phyloP scores from a whole-genome alignment of 2,888 invertebrate genomes.

The Taphrorychus bicolor region DNA sequence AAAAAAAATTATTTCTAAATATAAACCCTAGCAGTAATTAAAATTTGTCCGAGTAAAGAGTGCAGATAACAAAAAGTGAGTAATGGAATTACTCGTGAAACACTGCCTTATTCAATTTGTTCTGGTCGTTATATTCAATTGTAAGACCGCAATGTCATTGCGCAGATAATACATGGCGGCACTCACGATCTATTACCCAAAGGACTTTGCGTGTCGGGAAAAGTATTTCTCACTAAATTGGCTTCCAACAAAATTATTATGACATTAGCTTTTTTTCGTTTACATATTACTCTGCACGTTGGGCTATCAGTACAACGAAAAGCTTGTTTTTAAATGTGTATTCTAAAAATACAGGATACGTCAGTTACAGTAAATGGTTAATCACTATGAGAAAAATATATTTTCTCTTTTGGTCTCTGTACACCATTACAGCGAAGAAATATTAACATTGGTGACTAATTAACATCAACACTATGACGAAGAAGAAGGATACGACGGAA shows the following conservation, averaged over 20 bases:
- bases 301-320: too few relatives aligned
- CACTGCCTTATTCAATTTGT: too few relatives aligned
- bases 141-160: neutral
- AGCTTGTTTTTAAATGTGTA: too few relatives aligned
- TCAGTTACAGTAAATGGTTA: too few relatives aligned
- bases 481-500: neutral
- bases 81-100: neutral
- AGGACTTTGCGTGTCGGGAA: constrained; percentile 17
- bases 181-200: constrained; percentile 19
- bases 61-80: neutral
- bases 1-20: too few relatives aligned
- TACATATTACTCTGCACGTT: constrained; percentile 7
- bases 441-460: neutral
- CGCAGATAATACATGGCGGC: neutral
- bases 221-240: constrained; percentile 29
- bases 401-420: too few relatives aligned
- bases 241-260: constrained; percentile 37
- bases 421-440: neutral
- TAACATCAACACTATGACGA: neutral
- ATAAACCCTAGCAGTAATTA: too few relatives aligned
- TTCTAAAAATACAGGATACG: too few relatives aligned
- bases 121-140: neutral
- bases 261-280: constrained; percentile 35
- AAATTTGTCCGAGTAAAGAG: too few relatives aligned
- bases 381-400: too few relatives aligned